phyloP scores from a whole-genome alignment of 2,797 vertebrate species.

The Schizopygopsis malacanthus region DNA sequence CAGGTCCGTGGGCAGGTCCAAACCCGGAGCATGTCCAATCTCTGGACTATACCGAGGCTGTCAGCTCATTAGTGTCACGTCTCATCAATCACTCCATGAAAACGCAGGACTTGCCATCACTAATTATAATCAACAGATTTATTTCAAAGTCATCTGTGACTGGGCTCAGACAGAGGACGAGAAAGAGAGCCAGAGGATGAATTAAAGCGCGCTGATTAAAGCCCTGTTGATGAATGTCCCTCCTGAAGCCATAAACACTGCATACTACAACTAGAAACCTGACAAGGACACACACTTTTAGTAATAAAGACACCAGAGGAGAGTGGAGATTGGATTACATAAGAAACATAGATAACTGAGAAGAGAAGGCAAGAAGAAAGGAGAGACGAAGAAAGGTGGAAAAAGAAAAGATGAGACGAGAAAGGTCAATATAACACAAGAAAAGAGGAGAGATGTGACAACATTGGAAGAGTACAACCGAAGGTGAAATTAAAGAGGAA shows the following conservation, averaged over 20 bases:
- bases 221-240: constrained; percentile 4
- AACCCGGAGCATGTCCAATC: constrained; percentile 44
- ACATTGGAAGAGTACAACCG: background rate
- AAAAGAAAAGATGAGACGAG: background rate
- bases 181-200: constrained; percentile 42
- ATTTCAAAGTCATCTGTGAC: constrained; percentile 47
- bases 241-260: constrained; percentile 50
- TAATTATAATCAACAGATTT: constrained; percentile 61
- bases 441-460: background rate
- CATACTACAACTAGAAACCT: constrained; percentile 40
- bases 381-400: background rate
- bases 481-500: background rate
- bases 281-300: constrained; percentile 49
- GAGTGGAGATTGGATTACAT: background rate
- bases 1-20: constrained; percentile 35
- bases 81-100: constrained; percentile 54
- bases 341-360: background rate
- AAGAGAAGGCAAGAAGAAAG: background rate
- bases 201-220: constrained; percentile 24
- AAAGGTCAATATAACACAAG: background rate
- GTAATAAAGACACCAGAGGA: constrained; percentile 24
- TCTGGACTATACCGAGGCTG: constrained; percentile 13
- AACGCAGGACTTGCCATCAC: constrained; percentile 47
- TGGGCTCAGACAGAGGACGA: constrained; percentile 23
- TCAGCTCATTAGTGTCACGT: constrained; percentile 57